A percentile compares a stretch with the other conserved stretches of the same genome.
These are phyloP conservation scores for Gordius sp. DNA, from an alignment of 2,888 invertebrate genomes.

Conservation along the genomic window DNA sequence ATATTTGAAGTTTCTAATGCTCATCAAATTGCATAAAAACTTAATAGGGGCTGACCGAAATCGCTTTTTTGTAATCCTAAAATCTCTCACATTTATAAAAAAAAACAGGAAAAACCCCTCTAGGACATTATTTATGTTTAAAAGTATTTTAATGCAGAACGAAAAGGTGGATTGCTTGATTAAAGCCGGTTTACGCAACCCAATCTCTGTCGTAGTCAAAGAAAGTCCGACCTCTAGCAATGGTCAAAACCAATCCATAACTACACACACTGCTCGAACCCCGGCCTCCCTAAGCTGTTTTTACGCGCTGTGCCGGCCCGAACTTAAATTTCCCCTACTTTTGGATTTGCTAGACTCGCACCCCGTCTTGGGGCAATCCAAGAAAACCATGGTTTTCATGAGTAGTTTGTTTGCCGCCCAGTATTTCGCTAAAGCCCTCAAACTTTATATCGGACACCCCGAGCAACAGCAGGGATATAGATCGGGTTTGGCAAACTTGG, in stretches of 20 bases:
- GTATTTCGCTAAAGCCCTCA: background rate
- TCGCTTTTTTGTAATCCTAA: no score
- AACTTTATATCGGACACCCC: background rate
- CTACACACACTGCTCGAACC: background rate
- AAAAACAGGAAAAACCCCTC: no score
- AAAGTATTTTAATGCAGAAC: slow-evolving; percentile 33
- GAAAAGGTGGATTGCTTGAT: slow-evolving; percentile 67
- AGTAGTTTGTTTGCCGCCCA: background rate
- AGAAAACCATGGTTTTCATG: background rate
- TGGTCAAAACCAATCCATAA: background rate
- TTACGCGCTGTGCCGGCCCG: background rate
- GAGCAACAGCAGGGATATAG: background rate
- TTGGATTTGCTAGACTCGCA: background rate
- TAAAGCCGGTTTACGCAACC: slow-evolving; percentile 43
- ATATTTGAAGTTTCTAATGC: no score
- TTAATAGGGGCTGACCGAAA: no score
- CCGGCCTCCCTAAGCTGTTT: background rate
- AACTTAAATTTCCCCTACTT: background rate
- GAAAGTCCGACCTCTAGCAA: background rate
- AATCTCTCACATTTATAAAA: no score
- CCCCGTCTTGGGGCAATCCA: no score
- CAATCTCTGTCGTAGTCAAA: slow-evolving; percentile 21
- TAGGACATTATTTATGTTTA: no score
- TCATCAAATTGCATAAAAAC: no score
- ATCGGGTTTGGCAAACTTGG: background rate